Percentiles rank a stretch among this genome's conserved stretches.
phyloP scores from a whole-genome alignment of 2,888 invertebrate species.

The Zhengitettix transpicula region DNA sequence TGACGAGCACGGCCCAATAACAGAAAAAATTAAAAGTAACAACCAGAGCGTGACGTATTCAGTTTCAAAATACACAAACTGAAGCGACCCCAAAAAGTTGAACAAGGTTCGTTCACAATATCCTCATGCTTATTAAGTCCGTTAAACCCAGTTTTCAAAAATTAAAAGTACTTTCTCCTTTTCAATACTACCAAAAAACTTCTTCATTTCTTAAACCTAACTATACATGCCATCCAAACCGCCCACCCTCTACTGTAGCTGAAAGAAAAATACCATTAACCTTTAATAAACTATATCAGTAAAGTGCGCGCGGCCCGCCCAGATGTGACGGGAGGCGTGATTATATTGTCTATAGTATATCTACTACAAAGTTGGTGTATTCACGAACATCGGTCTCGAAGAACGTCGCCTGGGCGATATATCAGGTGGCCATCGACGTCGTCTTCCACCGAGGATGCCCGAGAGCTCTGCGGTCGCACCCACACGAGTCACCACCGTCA shows the following conservation, averaged over 20 bases:
- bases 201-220: background rate
- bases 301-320: no score
- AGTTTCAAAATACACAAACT: background rate
- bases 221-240: constrained; percentile 4
- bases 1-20: no score
- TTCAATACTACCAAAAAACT: background rate
- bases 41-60: no score
- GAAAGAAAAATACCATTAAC: constrained; percentile 6
- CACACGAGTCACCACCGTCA: constrained; percentile 7
- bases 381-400: constrained; percentile 99
- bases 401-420: constrained; percentile 96
- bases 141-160: background rate
- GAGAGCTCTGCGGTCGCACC: constrained; percentile 49
- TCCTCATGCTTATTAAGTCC: constrained; percentile 1
- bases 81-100: background rate
- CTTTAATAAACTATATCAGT: no score
- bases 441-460: constrained; percentile 90
- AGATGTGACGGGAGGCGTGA: constrained; percentile 9
- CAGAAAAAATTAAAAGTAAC: no score
- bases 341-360: constrained; percentile 12
- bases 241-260: constrained; percentile 2
- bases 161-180: background rate
- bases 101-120: background rate
- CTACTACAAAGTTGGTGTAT: constrained; percentile 30
- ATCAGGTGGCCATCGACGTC: constrained; percentile 99